Percentiles rank a stretch among this genome's conserved stretches.
Evolutionary conservation across 2,797 vertebrate species (phyloP).

Genomic region (Perodicticus potto): DNA sequence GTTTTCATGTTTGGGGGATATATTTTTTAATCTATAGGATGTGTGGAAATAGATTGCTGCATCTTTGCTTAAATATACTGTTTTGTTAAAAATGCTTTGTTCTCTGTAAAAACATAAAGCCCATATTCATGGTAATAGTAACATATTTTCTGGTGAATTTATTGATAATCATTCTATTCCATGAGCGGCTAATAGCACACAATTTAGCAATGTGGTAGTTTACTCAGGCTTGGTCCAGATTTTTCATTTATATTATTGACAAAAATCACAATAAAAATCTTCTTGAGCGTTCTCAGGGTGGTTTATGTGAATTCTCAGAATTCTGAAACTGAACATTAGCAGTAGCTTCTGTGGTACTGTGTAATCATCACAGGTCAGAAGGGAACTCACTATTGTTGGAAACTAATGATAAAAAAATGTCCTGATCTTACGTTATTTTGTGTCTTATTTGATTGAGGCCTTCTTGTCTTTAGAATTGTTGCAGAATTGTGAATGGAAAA

Average conservation of each 20-base stretch:
- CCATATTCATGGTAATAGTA: background rate
- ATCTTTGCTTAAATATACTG: background rate
- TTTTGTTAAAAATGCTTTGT: background rate
- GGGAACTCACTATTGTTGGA: background rate
- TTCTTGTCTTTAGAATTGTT: background rate
- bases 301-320: background rate
- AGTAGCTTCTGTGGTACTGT: background rate
- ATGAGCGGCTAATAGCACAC: background rate
- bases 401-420: background rate
- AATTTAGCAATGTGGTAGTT: background rate
- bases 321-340: background rate
- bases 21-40: conserved; percentile 39
- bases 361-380: background rate
- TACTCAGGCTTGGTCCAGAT: background rate
- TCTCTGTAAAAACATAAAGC: background rate
- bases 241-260: background rate
- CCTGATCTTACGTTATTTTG: background rate
- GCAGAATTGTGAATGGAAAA: background rate
- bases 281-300: background rate
- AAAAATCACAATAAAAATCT: background rate
- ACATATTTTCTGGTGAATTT: background rate
- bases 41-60: background rate
- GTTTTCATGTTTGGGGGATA: background rate
- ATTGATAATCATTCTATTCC: background rate
- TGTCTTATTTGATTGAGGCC: background rate